Percentiles rank a stretch among this genome's conserved stretches.
These are phyloP conservation scores for Tigriopus japonicus DNA, from an alignment of 1,140 invertebrate species.

Conservation along the genomic window DNA sequence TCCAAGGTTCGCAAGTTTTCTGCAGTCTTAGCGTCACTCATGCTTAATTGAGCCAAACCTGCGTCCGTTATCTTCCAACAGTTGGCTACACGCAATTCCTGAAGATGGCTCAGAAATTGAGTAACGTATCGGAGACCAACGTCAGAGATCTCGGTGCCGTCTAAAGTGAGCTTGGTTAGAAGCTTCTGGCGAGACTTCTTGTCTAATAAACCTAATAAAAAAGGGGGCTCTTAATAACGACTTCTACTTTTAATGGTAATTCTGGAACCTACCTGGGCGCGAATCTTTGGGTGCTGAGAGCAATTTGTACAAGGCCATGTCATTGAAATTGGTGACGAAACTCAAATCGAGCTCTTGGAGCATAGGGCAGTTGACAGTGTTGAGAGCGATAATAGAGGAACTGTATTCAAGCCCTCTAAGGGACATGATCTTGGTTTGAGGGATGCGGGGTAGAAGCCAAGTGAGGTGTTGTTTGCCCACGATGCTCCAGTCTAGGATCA, in stretches of 20 bases:
- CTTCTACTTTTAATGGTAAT: neutral
- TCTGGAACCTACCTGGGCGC: neutral
- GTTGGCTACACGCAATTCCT: constrained; percentile 50
- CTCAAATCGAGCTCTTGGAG: constrained; percentile 51
- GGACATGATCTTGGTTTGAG: constrained; percentile 54
- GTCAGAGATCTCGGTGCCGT: constrained; percentile 74
- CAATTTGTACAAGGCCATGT: constrained; percentile 51
- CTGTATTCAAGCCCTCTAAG: constrained; percentile 54
- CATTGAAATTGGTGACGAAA: constrained; percentile 57
- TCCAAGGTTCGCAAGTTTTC: neutral
- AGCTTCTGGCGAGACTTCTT: constrained; percentile 57
- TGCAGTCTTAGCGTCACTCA: neutral
- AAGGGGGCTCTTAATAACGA: constrained; percentile 22
- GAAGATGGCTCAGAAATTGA: constrained; percentile 35
- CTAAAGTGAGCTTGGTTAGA: constrained; percentile 48
- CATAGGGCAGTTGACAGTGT: constrained; percentile 61
- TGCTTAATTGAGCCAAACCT: constrained; percentile 49
- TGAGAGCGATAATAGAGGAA: constrained; percentile 52
- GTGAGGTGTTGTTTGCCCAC: constrained; percentile 61
- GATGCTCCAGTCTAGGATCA: constrained; percentile 65
- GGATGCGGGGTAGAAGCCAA: constrained; percentile 66
- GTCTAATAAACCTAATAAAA: constrained; percentile 57
- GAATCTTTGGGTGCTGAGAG: constrained; percentile 56
- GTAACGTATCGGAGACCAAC: constrained; percentile 41
- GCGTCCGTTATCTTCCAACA: constrained; percentile 61